Evolutionary conservation across 2,113 vertebrate species (phyloP).

Genomic region (Columba janthina): DNA sequence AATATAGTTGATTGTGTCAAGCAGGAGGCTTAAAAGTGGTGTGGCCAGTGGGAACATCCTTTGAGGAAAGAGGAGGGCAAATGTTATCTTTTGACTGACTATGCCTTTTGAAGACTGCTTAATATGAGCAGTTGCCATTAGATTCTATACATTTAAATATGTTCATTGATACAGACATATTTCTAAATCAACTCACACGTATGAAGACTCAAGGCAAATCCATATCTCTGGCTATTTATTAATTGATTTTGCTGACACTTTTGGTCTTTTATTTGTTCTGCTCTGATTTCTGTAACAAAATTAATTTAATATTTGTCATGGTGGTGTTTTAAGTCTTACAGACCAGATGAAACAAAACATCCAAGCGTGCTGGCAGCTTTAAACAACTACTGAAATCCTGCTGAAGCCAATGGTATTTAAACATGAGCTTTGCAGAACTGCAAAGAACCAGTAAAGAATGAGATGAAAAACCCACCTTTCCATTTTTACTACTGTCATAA

Average conservation of each 20-base stretch:
- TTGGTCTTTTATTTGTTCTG: neutral
- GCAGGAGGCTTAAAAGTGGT: neutral
- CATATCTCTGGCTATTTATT: neutral
- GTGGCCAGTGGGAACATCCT: neutral
- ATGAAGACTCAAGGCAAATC: neutral
- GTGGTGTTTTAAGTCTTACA: neutral
- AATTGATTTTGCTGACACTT: neutral
- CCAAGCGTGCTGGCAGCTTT: neutral
- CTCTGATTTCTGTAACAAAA: neutral
- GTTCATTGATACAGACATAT: neutral
- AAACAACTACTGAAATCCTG: neutral
- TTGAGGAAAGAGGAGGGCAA: neutral
- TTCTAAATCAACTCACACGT: neutral
- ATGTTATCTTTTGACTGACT: neutral
- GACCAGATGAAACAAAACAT: neutral
- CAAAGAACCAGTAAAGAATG: neutral
- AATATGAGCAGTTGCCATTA: neutral
- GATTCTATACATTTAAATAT: neutral
- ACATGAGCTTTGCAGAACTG: neutral
- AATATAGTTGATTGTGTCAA: neutral
- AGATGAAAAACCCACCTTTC: neutral
- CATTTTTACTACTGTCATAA: neutral
- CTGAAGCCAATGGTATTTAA: neutral
- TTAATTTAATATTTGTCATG: neutral
- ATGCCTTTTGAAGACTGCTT: neutral